A percentile compares a stretch with the other conserved stretches of the same genome.
Evolutionary conservation across 1,140 invertebrate genomes (phyloP).

Genomic region (Lasioglossum baleicum): DNA sequence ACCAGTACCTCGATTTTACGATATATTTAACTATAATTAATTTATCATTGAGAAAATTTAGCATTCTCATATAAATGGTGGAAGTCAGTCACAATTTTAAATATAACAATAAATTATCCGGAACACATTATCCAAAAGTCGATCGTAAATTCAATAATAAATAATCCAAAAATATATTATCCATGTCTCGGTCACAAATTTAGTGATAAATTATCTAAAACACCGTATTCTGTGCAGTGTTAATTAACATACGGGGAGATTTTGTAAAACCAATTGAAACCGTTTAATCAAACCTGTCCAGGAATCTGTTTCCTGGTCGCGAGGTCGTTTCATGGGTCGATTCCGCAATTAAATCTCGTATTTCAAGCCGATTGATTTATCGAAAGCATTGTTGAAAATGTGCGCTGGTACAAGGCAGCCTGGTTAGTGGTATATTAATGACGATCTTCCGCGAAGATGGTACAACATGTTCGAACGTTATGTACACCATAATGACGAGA

Average conservation of each 20-base stretch:
- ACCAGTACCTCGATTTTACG: too few relatives aligned
- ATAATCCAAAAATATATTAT: too few relatives aligned
- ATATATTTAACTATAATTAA: too few relatives aligned
- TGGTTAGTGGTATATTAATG: slow-evolving; percentile 46
- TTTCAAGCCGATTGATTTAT: slow-evolving; percentile 37
- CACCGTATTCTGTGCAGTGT: not conserved
- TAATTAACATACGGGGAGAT: not conserved
- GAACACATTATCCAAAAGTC: too few relatives aligned
- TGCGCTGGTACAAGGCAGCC: slow-evolving; percentile 26
- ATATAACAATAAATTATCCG: too few relatives aligned
- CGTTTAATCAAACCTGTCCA: not conserved
- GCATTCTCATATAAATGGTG: too few relatives aligned
- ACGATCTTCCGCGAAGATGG: slow-evolving; percentile 37
- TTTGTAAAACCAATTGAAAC: not conserved
- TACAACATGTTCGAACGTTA: slow-evolving; percentile 34
- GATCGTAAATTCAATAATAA: too few relatives aligned
- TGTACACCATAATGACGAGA: slow-evolving; percentile 47
- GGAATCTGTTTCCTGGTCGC: slow-evolving; percentile 1
- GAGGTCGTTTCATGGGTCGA: not conserved
- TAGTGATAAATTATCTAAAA: too few relatives aligned
- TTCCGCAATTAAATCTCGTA: slow-evolving; percentile 32
- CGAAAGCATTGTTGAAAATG: slow-evolving; percentile 40
- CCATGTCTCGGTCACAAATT: too few relatives aligned
- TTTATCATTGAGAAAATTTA: too few relatives aligned
- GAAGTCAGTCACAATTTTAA: too few relatives aligned